A percentile compares a stretch with the other conserved stretches of the same genome.
Conservation (phyloP, 2,888 invertebrate species). For the Drosophila macrospina region DNA sequence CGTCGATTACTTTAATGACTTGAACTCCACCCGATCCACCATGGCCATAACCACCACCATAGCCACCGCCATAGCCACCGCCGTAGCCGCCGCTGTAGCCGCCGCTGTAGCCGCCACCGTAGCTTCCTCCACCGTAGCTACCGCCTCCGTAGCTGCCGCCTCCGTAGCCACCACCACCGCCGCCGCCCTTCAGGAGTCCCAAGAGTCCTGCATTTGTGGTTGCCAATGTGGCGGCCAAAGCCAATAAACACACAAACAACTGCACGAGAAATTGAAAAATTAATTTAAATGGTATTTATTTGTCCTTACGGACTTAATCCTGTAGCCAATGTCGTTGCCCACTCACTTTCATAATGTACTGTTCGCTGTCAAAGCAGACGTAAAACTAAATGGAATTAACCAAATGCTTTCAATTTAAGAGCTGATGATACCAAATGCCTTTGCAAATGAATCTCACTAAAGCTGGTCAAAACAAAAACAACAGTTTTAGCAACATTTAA, state of each 20-base stretch:
- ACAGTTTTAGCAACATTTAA: slow-evolving; percentile 35
- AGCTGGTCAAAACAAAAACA: slow-evolving; percentile 25
- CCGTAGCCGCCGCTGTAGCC: slow-evolving; percentile 33
- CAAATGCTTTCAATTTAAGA: slow-evolving; percentile 68
- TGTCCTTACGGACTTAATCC: slow-evolving; percentile 35
- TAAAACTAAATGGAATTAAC: slow-evolving; percentile 65
- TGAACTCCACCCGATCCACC: slow-evolving; percentile 40
- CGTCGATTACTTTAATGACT: slow-evolving; percentile 41
- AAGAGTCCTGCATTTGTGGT: slow-evolving; percentile 66
- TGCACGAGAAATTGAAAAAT: slow-evolving; percentile 33
- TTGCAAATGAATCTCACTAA: slow-evolving; percentile 28
- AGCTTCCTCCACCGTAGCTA: slow-evolving; percentile 29
- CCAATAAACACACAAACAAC: slow-evolving; percentile 71
- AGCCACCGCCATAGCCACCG: slow-evolving; percentile 30
- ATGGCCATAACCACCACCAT: slow-evolving; percentile 36
- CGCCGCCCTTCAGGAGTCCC: slow-evolving; percentile 62
- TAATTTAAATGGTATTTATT: slow-evolving; percentile 14
- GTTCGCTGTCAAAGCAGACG: slow-evolving; percentile 57
- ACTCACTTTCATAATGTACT: slow-evolving; percentile 72
- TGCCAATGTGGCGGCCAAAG: slow-evolving; percentile 63
- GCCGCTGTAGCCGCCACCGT: slow-evolving; percentile 22
- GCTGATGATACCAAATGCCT: slow-evolving; percentile 36
- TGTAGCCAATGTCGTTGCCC: slow-evolving; percentile 5
- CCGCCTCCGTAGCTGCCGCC: slow-evolving; percentile 33
- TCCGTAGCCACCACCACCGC: slow-evolving; percentile 27